Conservation (phyloP, 2,113 vertebrate genomes). For the Elachura formosa region DNA sequence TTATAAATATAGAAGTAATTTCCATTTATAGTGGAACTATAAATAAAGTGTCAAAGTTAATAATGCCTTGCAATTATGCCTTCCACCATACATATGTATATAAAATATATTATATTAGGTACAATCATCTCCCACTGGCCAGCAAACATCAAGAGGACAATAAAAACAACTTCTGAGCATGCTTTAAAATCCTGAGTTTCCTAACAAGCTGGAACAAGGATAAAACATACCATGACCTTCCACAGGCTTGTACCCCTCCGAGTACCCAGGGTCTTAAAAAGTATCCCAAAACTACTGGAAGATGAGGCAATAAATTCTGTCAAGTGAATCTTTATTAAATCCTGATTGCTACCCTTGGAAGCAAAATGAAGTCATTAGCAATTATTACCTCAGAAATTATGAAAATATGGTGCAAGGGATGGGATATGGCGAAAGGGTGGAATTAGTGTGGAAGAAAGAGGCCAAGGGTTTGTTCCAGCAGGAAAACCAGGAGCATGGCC, state of each 20-base stretch:
- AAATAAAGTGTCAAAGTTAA: background rate
- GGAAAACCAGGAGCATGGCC: background rate
- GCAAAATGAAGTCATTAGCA: background rate
- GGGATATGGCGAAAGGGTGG: no score
- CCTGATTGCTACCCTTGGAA: background rate
- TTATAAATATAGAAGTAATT: no score
- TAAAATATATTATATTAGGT: background rate
- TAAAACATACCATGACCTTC: background rate
- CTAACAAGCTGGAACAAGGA: background rate
- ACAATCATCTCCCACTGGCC: background rate
- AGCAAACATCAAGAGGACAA: background rate
- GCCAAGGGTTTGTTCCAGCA: background rate
- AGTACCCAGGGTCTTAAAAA: background rate
- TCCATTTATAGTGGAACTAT: background rate
- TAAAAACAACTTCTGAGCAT: background rate
- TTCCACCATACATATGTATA: background rate
- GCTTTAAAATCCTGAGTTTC: background rate
- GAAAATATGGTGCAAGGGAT: background rate
- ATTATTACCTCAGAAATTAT: background rate
- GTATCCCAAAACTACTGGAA: background rate
- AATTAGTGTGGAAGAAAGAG: background rate
- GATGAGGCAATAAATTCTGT: background rate
- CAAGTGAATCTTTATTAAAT: background rate
- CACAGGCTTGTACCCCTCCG: background rate
- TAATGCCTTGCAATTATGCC: background rate